phyloP scores from a whole-genome alignment of 2,797 vertebrate species.

The Cossypha niveicapilla region DNA sequence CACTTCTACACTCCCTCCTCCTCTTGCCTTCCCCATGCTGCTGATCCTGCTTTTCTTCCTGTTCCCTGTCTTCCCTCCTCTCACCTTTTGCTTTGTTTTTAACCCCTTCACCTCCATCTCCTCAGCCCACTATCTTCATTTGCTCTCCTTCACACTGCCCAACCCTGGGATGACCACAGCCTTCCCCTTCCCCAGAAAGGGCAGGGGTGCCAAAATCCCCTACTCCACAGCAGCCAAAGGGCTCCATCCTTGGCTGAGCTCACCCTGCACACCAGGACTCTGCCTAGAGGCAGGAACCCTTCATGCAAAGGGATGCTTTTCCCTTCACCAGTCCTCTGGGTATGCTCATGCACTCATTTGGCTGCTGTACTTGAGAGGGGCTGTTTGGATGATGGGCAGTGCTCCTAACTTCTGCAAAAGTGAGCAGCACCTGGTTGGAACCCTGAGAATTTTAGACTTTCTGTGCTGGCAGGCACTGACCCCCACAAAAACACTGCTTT shows the following conservation, averaged over 20 bases:
- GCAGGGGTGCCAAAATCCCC: background rate
- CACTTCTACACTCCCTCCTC: background rate
- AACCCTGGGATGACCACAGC: background rate
- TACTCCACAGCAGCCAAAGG: background rate
- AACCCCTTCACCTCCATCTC: background rate
- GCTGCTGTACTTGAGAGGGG: background rate
- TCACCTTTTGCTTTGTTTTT: background rate
- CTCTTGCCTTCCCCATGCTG: background rate
- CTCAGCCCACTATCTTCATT: background rate
- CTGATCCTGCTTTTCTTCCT: background rate
- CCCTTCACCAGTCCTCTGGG: background rate
- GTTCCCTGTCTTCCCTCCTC: rapidly evolving
- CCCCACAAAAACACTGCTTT: too few relatives aligned
- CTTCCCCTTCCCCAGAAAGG: background rate
- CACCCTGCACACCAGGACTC: background rate
- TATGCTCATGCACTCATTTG: too few relatives aligned
- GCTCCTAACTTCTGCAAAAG: background rate
- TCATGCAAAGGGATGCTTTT: background rate
- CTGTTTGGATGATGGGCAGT: background rate
- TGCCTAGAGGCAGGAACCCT: background rate
- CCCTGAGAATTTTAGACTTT: too few relatives aligned
- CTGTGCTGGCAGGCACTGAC: too few relatives aligned
- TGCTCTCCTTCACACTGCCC: background rate
- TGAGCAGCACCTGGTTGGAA: too few relatives aligned
- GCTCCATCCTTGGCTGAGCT: background rate